Conservation (phyloP, 2,797 vertebrate species). For the Microcaecilia unicolor region DNA sequence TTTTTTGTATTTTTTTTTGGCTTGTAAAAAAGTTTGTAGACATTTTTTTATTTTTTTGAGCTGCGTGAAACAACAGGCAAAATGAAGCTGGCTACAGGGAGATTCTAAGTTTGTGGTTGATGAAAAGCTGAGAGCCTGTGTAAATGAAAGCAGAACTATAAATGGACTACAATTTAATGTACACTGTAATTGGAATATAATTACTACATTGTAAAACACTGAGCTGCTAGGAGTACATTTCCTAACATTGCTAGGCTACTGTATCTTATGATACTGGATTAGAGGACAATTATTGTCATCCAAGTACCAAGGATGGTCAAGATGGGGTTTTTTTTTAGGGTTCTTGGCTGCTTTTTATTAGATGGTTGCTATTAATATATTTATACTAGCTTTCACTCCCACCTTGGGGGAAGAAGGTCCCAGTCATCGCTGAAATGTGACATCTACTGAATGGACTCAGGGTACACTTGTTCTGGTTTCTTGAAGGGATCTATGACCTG, state of each 20-base stretch:
- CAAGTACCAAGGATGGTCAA: slow-evolving; percentile 42
- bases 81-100: slow-evolving; percentile 68
- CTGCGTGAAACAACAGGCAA: slow-evolving; percentile 57
- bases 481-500: no score
- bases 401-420: no score
- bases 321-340: slow-evolving; percentile 26
- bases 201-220: slow-evolving; percentile 57
- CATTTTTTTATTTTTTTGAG: slow-evolving; percentile 20
- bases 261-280: slow-evolving; percentile 63
- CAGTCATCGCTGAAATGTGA: no score
- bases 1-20: slow-evolving; percentile 32
- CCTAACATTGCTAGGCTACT: slow-evolving; percentile 76
- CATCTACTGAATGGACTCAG: no score
- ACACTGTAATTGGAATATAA: slow-evolving; percentile 69
- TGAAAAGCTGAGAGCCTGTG: slow-evolving; percentile 65
- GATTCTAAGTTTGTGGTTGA: slow-evolving; percentile 35
- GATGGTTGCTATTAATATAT: slow-evolving; percentile 72
- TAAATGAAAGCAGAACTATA: slow-evolving; percentile 51
- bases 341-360: slow-evolving; percentile 72
- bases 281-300: slow-evolving; percentile 55
- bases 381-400: no score
- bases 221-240: slow-evolving; percentile 66
- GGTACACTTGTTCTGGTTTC: no score
- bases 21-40: no score
- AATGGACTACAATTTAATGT: slow-evolving; percentile 55